Evolutionary conservation across 2,113 vertebrate species (phyloP), one percentile per base, ranked within the genome.

Genomic region (Xiphophorus maculatus): DNA sequence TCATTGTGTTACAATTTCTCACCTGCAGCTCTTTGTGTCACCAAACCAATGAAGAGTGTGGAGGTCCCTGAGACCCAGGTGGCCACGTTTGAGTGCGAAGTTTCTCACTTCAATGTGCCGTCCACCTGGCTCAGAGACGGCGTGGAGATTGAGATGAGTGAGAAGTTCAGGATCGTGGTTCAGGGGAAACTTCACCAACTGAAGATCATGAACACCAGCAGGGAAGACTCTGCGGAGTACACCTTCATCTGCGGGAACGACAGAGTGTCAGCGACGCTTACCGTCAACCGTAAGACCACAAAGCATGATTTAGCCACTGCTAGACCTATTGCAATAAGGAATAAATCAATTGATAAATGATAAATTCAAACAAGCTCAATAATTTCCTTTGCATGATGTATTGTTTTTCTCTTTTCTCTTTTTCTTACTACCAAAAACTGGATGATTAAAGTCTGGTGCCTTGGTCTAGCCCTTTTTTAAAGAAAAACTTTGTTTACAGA

Each of bases 141-240:
- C 1, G 97, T 97, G 81, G 97, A 98, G 92, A 99, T 99, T 80
- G 97, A 99, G 93, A 98, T 98, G 96, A 99, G 96, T 27, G 97
- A 99, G 35, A 98, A 98, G 93, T 99, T 98, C 91, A 95, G 96
- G 86, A 97, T 97, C 72, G 96, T 98, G 22, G 97, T 98, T 33
- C 97, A 99, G 71, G 98, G 98, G 8, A 99, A 98, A 84, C 94
- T 99, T 2, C 98, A 99, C 83, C 98, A 99, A 87, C 95, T 99
- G 66, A 94, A 97, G 83, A 98, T 99, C 91, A 95, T 97, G 95
- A 98, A 99, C 84, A 97, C 96, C 75, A 97, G 97, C 93, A 95
- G 90, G 3, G 94, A 95, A 35, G 98, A 99, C 83, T 94, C 96
- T 4, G 97, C 96, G 0, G 97, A 97, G 83, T 98, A 99, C 76